Conservation (phyloP, 2,888 invertebrate species). For the Microplitis deprimator region DNA sequence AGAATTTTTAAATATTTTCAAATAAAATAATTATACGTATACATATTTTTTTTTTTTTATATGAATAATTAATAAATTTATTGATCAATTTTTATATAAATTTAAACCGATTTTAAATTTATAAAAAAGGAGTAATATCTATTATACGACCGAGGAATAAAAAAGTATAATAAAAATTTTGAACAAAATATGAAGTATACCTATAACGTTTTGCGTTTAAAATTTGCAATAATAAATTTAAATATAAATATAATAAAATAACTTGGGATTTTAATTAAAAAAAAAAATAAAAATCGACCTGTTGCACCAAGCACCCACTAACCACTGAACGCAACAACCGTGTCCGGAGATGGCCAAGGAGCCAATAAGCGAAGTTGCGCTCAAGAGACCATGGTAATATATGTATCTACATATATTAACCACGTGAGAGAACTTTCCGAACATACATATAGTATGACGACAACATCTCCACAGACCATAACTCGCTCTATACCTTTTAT, state of each 20-base stretch:
- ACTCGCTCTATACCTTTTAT: background rate
- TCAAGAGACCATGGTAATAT: conserved; percentile 61
- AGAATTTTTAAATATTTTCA: too few relatives aligned
- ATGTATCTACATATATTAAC: conserved; percentile 62
- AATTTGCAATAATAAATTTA: background rate
- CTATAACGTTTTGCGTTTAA: background rate
- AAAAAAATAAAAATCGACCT: conserved; percentile 31
- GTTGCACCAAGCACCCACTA: conserved; percentile 60
- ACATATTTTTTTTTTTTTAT: too few relatives aligned
- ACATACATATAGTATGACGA: conserved; percentile 45
- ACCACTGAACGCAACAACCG: conserved; percentile 59
- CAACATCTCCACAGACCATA: background rate
- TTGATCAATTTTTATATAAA: too few relatives aligned
- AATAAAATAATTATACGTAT: too few relatives aligned
- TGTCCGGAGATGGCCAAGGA: conserved; percentile 56
- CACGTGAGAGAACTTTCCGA: conserved; percentile 57
- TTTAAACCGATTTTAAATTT: too few relatives aligned
- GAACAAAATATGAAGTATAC: conserved; percentile 15
- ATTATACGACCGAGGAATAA: background rate
- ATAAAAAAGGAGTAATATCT: too few relatives aligned
- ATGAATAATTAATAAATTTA: too few relatives aligned
- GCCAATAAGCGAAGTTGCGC: conserved; percentile 51
- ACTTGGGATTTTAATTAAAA: conserved; percentile 18
- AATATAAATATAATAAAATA: conserved; percentile 14
- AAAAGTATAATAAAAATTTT: conserved; percentile 18